Base-by-base conservation (phyloP, 2,888 invertebrate species). In the Oconnorella tubifera region DNA sequence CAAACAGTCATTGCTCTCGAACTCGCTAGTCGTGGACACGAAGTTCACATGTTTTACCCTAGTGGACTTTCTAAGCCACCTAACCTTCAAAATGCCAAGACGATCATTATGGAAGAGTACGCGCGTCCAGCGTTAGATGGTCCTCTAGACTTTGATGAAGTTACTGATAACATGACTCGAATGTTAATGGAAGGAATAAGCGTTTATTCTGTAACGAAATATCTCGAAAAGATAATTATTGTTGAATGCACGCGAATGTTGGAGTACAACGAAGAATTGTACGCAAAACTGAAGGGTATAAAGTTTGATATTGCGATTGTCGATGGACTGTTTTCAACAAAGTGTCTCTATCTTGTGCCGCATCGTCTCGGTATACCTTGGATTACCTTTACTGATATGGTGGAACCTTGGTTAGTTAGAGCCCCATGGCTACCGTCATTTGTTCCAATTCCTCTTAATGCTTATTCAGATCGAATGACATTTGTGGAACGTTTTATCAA, bases 371-470 rank as follows among this genome's bases (percentile, higher is more conserved):
- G 58, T 28, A 49, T 65, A 25, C 65, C 65, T 4, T 57, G 33
- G 50, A 53, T 65, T 4, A 57, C 57, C 3, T 65, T 62, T 31
- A 31, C 50, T 2, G 62, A 65, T 29, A 27, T n/a, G 25, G 6
- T 62, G 10, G 50, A 62, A 14, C 62, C 62, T 0, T 62, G 57
- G 61, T 33, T 62, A 10, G 57, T 65, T 27, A 56, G 51, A 57
- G 31, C 49, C 23, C 65, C 65, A 0, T 62, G 53, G 50, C 51
- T 65, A 19, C 65, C 65, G 48, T 65, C 65, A n/a, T 49, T 62
- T 25, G 55, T 55, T 25, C 25, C 65, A 27, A 29, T 50, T 1
- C 32, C 51, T 14, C 23, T 56, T 0, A 10, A 19, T 1, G 1
- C 27, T 33, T 40, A 29, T 3, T 23, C 23, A 23, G n/a, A 49